phyloP scores from a whole-genome alignment of 2,113 vertebrate genomes.

The Benitochromis conjunctus region DNA sequence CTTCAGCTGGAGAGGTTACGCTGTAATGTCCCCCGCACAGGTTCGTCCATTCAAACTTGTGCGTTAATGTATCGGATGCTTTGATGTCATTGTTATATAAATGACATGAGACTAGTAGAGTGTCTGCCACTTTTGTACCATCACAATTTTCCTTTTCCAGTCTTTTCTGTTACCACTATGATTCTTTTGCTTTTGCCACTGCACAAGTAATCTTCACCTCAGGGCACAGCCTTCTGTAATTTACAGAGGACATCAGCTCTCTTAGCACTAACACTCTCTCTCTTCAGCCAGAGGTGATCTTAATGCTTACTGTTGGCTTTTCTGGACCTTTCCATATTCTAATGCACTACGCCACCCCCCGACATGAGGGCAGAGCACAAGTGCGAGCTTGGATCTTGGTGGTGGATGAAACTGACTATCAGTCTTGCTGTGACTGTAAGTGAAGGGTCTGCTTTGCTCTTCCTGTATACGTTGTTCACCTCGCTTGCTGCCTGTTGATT shows the following conservation, averaged over 20 bases:
- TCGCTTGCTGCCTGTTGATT: slow-evolving; percentile 16
- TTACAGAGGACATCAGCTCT: slow-evolving; percentile 52
- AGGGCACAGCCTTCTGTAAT: not conserved
- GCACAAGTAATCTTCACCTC: slow-evolving; percentile 7
- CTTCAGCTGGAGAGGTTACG: slow-evolving; percentile 93
- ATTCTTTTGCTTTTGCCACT: slow-evolving; percentile 25
- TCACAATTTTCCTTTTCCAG: not conserved
- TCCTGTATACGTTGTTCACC: not conserved
- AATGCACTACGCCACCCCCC: slow-evolving; percentile 75
- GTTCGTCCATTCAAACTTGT: slow-evolving; percentile 59
- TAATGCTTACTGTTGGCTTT: slow-evolving; percentile 75
- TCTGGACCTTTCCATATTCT: slow-evolving; percentile 80
- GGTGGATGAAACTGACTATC: slow-evolving; percentile 77
- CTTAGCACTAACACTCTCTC: slow-evolving; percentile 73
- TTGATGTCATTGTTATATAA: not conserved
- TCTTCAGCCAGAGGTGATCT: slow-evolving; percentile 82
- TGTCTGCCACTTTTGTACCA: not conserved
- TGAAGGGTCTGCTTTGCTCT: slow-evolving; percentile 52
- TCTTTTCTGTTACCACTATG: not conserved
- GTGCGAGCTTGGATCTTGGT: slow-evolving; percentile 75
- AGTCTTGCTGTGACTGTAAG: slow-evolving; percentile 83
- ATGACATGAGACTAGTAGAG: not conserved
- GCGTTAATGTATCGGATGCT: not conserved
- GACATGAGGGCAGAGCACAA: slow-evolving; percentile 64
- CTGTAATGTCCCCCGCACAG: slow-evolving; percentile 81